phyloP scores from a whole-genome alignment of 2,113 vertebrate species.

The Mesoclemmys tuberculata region DNA sequence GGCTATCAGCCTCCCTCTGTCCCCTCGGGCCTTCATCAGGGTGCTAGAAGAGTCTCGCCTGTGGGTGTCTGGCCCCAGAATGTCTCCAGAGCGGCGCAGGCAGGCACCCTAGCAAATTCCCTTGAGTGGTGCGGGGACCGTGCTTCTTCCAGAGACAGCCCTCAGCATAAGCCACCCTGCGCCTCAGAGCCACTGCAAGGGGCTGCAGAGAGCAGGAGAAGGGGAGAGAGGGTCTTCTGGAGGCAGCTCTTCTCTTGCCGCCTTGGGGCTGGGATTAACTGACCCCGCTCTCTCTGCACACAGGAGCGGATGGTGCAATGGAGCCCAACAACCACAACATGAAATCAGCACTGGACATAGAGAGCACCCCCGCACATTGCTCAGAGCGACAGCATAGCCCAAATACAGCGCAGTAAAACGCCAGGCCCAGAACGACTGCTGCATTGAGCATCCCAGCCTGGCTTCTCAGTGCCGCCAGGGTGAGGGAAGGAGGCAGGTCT shows the following conservation, averaged over 20 bases:
- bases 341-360: too few species aligned
- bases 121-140: not conserved
- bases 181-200: not conserved
- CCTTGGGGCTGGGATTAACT: too few species aligned
- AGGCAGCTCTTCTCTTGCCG: too few species aligned
- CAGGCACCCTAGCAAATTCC: not conserved
- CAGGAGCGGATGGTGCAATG: too few species aligned
- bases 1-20: not conserved
- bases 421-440: too few species aligned
- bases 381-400: too few species aligned
- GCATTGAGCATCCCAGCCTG: not conserved
- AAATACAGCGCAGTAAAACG: too few species aligned
- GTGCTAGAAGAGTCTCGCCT: not conserved
- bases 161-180: not conserved
- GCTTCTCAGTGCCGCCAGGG: not conserved
- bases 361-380: too few species aligned
- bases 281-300: too few species aligned
- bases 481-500: not conserved
- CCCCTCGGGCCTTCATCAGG: not conserved
- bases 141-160: not conserved
- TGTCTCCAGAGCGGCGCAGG: fast-evolving
- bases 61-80: fast-evolving
- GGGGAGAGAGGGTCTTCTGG: not conserved
- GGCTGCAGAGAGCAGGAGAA: not conserved
- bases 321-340: too few species aligned